Evolutionary conservation across 2,113 vertebrate genomes (phyloP).

Genomic region (Ahaetulla prasina): DNA sequence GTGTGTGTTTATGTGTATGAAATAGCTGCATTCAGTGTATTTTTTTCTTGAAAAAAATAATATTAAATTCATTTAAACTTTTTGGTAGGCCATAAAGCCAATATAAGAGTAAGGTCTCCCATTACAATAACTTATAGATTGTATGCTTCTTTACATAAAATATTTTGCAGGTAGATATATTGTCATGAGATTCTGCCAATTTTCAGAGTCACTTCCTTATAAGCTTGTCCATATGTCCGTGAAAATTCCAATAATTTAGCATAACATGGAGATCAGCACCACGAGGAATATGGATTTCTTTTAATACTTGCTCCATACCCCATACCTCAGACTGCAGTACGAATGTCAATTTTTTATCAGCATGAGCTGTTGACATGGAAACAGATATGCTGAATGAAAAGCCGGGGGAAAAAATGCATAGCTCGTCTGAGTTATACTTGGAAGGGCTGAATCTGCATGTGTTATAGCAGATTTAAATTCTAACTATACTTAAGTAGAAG

Average conservation of each 20-base stretch:
- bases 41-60: neutral
- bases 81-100: neutral
- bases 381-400: constrained; percentile 62
- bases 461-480: constrained; percentile 62
- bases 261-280: constrained; percentile 41
- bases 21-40: neutral
- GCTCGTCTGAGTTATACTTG: constrained; percentile 60
- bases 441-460: constrained; percentile 60
- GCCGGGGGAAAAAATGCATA: constrained; percentile 42
- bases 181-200: constrained; percentile 48
- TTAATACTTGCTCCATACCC: constrained; percentile 60
- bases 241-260: constrained; percentile 55
- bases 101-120: neutral
- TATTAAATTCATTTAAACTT: neutral
- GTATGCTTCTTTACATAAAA: constrained; percentile 57
- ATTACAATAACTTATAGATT: neutral
- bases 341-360: constrained; percentile 68
- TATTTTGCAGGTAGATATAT: constrained; percentile 42
- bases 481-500: constrained; percentile 49
- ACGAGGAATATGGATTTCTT: constrained; percentile 58
- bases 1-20: neutral
- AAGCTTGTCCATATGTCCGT: constrained; percentile 9
- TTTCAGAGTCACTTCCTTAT: constrained; percentile 44
- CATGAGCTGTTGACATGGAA: constrained; percentile 69
- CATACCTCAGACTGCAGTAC: constrained; percentile 55